Evolutionary conservation across 2,797 vertebrate species (phyloP), one percentile per base, ranked within the genome.

Genomic region (Hemitrygon akajei): DNA sequence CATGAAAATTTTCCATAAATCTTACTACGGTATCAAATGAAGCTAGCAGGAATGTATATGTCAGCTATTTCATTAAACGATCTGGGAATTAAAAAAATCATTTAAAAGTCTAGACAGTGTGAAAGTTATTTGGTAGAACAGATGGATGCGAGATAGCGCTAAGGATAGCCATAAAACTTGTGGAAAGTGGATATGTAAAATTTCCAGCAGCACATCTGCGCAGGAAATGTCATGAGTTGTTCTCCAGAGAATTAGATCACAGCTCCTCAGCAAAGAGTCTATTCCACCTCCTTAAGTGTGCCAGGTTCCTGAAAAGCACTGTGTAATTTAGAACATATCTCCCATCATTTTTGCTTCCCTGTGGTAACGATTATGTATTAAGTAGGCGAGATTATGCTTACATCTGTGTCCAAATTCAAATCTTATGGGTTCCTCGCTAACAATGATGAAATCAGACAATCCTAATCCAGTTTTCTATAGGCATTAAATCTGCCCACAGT

Each of bases 181-280:
- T 92, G 34, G 87, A 91, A 91, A 91, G 34, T 91, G 69, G 69
- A 40, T 73, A 66, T 75, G 66, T 75, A 93, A 89, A 89, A 75
- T 93, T 47, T 93, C 71, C 71, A 75, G 25, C 47, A 27, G 37
- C 69, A 56, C 40, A 75, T 76, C 47, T 93, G 91, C 73, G 91
- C 40, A 92, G 16, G 11, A 92, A 92, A 92, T 56, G 69, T 73
- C 69, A 73, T 30, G 40, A 27, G 75, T 56, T 30, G 40, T 40
- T 30, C 91, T 56, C 91, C 11, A 47, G 69, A 92, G 71, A n/a
- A 56, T n/a, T 47, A 47, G 91, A 76, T 27, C 56, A 30, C 73
- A 47, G 37, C 1, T 93, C 27, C 40, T 40, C 63, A 71, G 7
- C 5, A 25, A 30, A 75, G 37, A 14, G 87, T 66, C 63, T 10